Percentiles rank a stretch among this genome's conserved stretches.
Conservation (phyloP, 2,888 invertebrate genomes). For the Pseudoips prasinana region DNA sequence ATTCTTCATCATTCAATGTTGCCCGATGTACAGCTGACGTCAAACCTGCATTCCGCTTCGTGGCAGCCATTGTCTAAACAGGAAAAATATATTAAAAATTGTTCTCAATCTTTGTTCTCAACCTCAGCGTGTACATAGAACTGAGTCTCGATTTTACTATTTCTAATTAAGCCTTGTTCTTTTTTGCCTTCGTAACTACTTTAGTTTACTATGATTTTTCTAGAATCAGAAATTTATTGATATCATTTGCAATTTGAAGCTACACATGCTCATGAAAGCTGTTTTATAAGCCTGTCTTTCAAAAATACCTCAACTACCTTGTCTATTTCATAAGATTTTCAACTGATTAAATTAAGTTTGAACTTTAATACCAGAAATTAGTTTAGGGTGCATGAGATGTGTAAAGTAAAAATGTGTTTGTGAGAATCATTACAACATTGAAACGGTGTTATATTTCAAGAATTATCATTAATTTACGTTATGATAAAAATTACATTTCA, state of each 20-base stretch:
- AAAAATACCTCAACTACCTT: constrained; percentile 17
- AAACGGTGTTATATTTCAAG: constrained; percentile 30
- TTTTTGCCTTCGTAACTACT: constrained; percentile 34
- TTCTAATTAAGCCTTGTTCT: constrained; percentile 33
- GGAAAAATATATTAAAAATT: constrained; percentile 28
- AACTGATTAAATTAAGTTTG: constrained; percentile 16
- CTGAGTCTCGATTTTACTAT: constrained; percentile 34
- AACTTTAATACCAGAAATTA: constrained; percentile 16
- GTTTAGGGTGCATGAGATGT: constrained; percentile 42
- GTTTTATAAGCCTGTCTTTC: constrained; percentile 48
- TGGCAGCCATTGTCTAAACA: constrained; percentile 98
- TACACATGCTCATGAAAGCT: constrained; percentile 61
- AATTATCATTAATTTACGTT: constrained; percentile 30
- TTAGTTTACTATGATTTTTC: constrained; percentile 23
- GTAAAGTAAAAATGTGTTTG: constrained; percentile 34
- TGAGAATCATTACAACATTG: constrained; percentile 35
- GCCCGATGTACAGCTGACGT: constrained; percentile 98
- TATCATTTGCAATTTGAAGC: constrained; percentile 30
- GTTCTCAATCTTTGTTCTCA: background rate
- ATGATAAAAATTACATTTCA: constrained; percentile 34
- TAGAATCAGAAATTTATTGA: constrained; percentile 19
- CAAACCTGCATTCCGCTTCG: constrained; percentile 97
- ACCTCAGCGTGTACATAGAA: constrained; percentile 34
- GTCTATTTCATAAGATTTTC: constrained; percentile 5
- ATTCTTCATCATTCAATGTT: constrained; percentile 98